These are phyloP conservation scores for Tachina lurida DNA, from an alignment of 2,888 invertebrate genomes.

Conservation along the genomic window DNA sequence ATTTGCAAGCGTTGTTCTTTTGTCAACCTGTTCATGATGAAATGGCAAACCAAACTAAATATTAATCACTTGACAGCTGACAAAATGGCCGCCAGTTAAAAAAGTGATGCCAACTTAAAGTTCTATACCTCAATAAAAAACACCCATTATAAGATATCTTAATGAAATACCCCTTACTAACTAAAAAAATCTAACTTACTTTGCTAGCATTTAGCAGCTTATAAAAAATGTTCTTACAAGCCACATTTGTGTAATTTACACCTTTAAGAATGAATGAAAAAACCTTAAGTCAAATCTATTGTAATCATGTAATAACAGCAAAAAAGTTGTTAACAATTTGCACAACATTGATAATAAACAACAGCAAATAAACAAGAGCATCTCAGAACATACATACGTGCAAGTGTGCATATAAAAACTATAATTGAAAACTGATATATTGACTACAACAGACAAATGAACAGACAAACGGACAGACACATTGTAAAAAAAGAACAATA, in stretches of 20 bases:
- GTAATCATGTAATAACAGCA: not conserved
- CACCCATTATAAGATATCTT: too few species aligned
- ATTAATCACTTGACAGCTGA: too few species aligned
- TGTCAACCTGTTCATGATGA: too few species aligned
- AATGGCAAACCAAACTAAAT: too few species aligned
- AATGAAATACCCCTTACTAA: not conserved
- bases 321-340: constrained; percentile 51
- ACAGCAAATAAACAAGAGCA: constrained; percentile 48
- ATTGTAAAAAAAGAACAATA: constrained; percentile 27
- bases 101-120: too few species aligned
- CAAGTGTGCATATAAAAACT: not conserved
- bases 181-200: not conserved
- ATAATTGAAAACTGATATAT: constrained; percentile 38
- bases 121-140: too few species aligned
- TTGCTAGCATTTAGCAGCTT: not conserved
- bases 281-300: constrained; percentile 7
- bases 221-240: constrained; percentile 45
- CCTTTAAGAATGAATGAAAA: constrained; percentile 2
- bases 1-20: too few species aligned
- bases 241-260: constrained; percentile 55
- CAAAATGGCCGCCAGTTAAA: too few species aligned
- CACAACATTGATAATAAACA: constrained; percentile 67
- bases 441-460: constrained; percentile 9
- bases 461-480: constrained; percentile 1
- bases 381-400: constrained; percentile 2